Percentiles rank a stretch among this genome's conserved stretches.
Evolutionary conservation across 2,888 invertebrate species (phyloP).

Genomic region (Caenorhabditis auriculariae): DNA sequence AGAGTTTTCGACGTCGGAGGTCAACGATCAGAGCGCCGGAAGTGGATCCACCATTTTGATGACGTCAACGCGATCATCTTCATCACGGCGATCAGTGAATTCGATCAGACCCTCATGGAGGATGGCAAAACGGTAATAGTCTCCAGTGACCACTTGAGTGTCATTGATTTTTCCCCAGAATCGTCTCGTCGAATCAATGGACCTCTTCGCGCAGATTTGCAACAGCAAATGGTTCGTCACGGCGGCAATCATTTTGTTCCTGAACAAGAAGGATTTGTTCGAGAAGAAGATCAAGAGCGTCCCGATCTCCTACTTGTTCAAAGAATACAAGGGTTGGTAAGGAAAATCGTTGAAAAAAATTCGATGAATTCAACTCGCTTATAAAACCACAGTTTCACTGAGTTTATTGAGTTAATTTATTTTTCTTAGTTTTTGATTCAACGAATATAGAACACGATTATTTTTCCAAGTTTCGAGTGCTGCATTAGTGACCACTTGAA

Average conservation of each 20-base stretch:
- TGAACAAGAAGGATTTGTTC: slow-evolving; percentile 46
- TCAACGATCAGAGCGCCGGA: slow-evolving; percentile 41
- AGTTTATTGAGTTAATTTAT: too few relatives aligned
- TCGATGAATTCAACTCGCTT: too few relatives aligned
- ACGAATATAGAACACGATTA: too few relatives aligned
- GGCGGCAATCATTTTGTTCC: slow-evolving; percentile 38
- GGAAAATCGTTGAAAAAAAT: too few relatives aligned
- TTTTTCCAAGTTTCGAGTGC: too few relatives aligned
- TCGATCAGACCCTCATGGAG: slow-evolving; percentile 36
- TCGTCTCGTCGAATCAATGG: slow-evolving; percentile 34
- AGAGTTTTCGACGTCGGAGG: slow-evolving; percentile 48
- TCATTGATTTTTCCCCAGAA: slow-evolving; percentile 17
- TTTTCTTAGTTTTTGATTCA: too few relatives aligned
- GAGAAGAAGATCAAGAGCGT: slow-evolving; percentile 30
- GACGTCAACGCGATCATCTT: slow-evolving; percentile 44
- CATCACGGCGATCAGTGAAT: slow-evolving; percentile 43
- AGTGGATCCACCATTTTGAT: slow-evolving; percentile 48
- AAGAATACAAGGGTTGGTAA: slow-evolving; percentile 28
- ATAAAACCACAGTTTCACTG: too few relatives aligned
- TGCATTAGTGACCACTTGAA: too few relatives aligned
- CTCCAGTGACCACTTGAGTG: not conserved
- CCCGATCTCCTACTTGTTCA: slow-evolving; percentile 27
- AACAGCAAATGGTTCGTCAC: slow-evolving; percentile 34
- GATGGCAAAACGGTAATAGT: slow-evolving; percentile 21
- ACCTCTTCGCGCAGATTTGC: slow-evolving; percentile 36